Evolutionary conservation across 2,888 invertebrate species (phyloP), one percentile per base, ranked within the genome.

Genomic region (Cremastinae sp.): DNA sequence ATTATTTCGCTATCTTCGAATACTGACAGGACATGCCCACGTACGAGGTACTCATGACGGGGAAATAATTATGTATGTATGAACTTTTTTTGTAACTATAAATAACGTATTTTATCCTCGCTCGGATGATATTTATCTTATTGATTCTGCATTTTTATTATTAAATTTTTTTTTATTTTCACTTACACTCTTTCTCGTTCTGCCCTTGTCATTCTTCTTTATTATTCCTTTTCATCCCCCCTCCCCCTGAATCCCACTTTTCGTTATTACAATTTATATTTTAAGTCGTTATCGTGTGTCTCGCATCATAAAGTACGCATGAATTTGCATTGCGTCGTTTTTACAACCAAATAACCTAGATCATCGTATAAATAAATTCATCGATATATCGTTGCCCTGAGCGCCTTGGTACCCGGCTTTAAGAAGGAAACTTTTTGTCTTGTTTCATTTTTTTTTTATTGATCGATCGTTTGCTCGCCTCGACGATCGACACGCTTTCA

Each of bases 321-420:
- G 69, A 77, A 78, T 73, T 58, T 75, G 45, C 49, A 56, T 45
- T 59, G 65, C 51, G 61, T 71, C 61, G 49, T 74, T 78, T n/a
- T 66, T 51, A 80, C 79, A 84, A 85, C 79, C 80, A 82, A 84
- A 83, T 78, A 84, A 82, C 81, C 83, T 85, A 85, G 80, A 83
- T 82, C 80, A 75, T 82, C 81, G 80, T 85, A 83, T 78, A 84
- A 86, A 85, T 85, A 81, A 86, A 82, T 85, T 81, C 81, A 86
- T 84, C 83, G 81, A 84, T 83, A 83, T 85, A 83, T 83, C 83
- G 83, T 85, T 86, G 86, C 85, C 86, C 85, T 85, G 85, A 86
- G 85, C 85, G 86, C 85, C 85, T 85, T 86, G 84, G 82, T 84
- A 85, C 84, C 85, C 81, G 83, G 83, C 82, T 83, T 84, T 79